These are phyloP conservation scores for Drosophila stalkeri DNA, from an alignment of 2,888 invertebrate species.

Conservation along the genomic window DNA sequence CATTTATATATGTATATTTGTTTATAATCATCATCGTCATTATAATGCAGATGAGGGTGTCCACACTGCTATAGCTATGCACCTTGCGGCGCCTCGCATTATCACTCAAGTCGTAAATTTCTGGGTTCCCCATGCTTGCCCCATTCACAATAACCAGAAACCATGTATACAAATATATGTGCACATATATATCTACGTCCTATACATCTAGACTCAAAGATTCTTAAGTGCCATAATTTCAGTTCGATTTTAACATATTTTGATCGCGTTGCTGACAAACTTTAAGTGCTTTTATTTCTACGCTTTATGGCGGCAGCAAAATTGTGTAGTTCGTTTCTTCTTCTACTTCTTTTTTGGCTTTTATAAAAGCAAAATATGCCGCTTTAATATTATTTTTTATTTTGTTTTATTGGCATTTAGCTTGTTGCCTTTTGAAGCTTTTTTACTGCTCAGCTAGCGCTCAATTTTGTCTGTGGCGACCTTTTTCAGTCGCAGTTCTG, in stretches of 20 bases:
- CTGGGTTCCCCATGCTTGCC: conserved; percentile 15
- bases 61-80: conserved; percentile 42
- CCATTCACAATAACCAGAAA: conserved; percentile 7
- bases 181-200: neutral
- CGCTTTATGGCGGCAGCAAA: conserved; percentile 65
- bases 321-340: conserved; percentile 12
- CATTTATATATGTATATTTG: neutral
- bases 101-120: conserved; percentile 81
- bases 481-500: conserved; percentile 34
- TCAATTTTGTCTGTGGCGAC: conserved; percentile 39
- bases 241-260: conserved; percentile 75
- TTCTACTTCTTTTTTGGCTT: conserved; percentile 19
- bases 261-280: conserved; percentile 73
- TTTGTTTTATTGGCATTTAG: conserved; percentile 71
- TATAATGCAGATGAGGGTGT: conserved; percentile 54
- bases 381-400: conserved; percentile 54
- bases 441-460: conserved; percentile 44
- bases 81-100: conserved; percentile 83
- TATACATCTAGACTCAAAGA: conserved; percentile 6
- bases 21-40: conserved; percentile 27
- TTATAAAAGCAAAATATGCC: conserved; percentile 70
- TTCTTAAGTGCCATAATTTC: conserved; percentile 72
- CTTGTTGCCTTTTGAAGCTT: conserved; percentile 52
- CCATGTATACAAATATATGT: neutral
- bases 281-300: conserved; percentile 79